Base-by-base conservation (phyloP, 1,140 invertebrate species). In the Caligus rogercresseyi region DNA sequence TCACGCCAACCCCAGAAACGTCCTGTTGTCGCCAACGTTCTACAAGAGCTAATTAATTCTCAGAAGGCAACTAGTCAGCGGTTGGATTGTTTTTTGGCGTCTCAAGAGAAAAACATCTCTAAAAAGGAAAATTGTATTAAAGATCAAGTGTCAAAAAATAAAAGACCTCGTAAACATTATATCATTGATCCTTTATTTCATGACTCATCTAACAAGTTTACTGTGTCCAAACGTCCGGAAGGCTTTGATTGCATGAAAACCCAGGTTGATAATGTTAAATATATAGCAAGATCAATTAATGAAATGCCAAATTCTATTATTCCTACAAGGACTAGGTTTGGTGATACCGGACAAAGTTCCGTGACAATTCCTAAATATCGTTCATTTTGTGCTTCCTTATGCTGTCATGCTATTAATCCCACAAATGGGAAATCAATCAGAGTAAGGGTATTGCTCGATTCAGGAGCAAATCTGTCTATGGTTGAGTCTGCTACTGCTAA, bases 361-460 rank as follows among this genome's bases (percentile, higher is more conserved):
- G 31, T 43, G n/a, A 43, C 7, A n/a, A 11, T 43, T 43, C 31
- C 31, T 43, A 43, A 43, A 43, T 43, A 43, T 43, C n/a, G n/a
- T 11, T 7, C n/a, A 43, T 43, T 43, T 43, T 11, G 31, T 43
- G 31, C 31, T 43, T 11, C 31, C n/a, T 43, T n/a, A 43, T 43
- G n/a, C n/a, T 43, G 31, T 43, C n/a, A n/a, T 7, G 31, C n/a
- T 11, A 43, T 43, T n/a, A 43, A 43, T 43, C 31, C 7, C n/a
- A 43, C n/a, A 43, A 43, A 43, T 43, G 31, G 31, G n/a, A 43
- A 43, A 43, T 43, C 31, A 43, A 43, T 56, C 24, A 56, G 24
- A 20, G 54, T 56, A 20, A 1, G 54, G 15, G 54, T 20, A n/a
- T 25, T 56, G 19, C 18, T 56, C 4, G 18, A 56, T 56, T 56